Evolutionary conservation across 2,888 invertebrate genomes (phyloP).

Genomic region (Ophraella communa): DNA sequence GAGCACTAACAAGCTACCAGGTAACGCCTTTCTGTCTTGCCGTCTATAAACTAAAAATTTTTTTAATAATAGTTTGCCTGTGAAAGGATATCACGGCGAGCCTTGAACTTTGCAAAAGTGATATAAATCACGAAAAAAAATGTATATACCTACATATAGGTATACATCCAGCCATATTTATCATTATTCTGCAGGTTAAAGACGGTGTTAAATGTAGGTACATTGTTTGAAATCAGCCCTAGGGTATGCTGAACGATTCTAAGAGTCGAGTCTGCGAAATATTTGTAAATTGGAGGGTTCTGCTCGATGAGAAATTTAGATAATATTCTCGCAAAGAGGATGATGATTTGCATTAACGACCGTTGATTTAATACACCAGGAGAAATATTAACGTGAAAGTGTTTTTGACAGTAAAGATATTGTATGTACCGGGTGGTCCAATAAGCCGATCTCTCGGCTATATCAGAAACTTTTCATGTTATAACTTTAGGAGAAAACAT

Average conservation of each 20-base stretch:
- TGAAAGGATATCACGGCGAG: constrained; percentile 25
- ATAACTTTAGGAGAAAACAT: no score
- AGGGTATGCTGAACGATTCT: not conserved
- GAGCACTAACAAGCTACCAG: constrained; percentile 15
- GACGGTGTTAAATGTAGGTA: constrained; percentile 21
- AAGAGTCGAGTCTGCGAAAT: not conserved
- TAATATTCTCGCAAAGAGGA: not conserved
- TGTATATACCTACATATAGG: no score
- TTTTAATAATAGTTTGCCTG: constrained; percentile 19
- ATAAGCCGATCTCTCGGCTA: no score
- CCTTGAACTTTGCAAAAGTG: constrained; percentile 33
- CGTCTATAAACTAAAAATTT: not conserved
- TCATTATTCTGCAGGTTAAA: constrained; percentile 24
- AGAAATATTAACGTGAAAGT: no score
- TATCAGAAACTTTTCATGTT: no score
- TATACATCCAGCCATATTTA: constrained; percentile 26
- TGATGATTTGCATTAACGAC: not conserved
- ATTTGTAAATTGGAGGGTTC: not conserved
- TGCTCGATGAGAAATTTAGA: not conserved
- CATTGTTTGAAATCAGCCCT: constrained; percentile 25
- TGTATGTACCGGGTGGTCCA: no score
- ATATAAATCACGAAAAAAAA: constrained; percentile 33
- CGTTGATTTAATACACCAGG: no score
- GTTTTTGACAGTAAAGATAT: no score
- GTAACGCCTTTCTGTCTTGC: constrained; percentile 10